Percentiles rank a stretch among this genome's conserved stretches.
These are phyloP conservation scores for Sceliomorpha sp. DNA, from an alignment of 2,888 invertebrate genomes.

Conservation along the genomic window DNA sequence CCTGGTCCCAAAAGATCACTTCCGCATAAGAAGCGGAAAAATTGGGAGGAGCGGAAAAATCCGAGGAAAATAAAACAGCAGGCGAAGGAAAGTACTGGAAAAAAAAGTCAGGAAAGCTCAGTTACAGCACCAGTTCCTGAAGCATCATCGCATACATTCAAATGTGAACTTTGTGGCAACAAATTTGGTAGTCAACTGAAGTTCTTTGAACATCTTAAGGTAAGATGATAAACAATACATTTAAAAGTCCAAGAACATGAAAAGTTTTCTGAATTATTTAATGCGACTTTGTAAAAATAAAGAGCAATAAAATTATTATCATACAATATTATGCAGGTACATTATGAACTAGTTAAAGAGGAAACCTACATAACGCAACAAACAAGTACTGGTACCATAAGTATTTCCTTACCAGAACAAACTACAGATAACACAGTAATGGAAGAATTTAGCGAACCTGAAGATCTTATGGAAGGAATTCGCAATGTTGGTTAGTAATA, in stretches of 20 bases:
- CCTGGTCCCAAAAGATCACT: conserved; percentile 85
- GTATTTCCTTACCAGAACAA: conserved; percentile 67
- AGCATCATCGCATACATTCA: conserved; percentile 82
- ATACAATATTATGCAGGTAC: conserved; percentile 64
- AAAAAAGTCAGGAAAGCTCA: conserved; percentile 58
- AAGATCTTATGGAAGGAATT: conserved; percentile 93
- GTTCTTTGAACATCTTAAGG: conserved; percentile 92
- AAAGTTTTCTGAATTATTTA: conserved; percentile 1
- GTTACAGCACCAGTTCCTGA: conserved; percentile 64
- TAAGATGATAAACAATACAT: conserved; percentile 80
- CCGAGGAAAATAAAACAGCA: conserved; percentile 86
- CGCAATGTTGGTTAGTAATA: conserved; percentile 86
- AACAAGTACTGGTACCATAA: conserved; percentile 71
- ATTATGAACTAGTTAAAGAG: conserved; percentile 76
- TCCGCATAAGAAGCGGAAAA: conserved; percentile 89
- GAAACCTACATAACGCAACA: conserved; percentile 73
- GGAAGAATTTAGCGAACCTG: conserved; percentile 91
- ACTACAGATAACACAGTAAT: conserved; percentile 80
- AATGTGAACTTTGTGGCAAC: conserved; percentile 90
- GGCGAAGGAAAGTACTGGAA: conserved; percentile 63
- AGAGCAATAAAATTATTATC: conserved; percentile 1
- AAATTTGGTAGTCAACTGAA: conserved; percentile 88
- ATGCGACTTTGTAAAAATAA: conserved; percentile 6
- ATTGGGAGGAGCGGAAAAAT: conserved; percentile 79
- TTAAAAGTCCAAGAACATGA: too few species aligned